Evolutionary conservation across 2,797 vertebrate genomes (phyloP).

Genomic region (Hydrolagus colliei): DNA sequence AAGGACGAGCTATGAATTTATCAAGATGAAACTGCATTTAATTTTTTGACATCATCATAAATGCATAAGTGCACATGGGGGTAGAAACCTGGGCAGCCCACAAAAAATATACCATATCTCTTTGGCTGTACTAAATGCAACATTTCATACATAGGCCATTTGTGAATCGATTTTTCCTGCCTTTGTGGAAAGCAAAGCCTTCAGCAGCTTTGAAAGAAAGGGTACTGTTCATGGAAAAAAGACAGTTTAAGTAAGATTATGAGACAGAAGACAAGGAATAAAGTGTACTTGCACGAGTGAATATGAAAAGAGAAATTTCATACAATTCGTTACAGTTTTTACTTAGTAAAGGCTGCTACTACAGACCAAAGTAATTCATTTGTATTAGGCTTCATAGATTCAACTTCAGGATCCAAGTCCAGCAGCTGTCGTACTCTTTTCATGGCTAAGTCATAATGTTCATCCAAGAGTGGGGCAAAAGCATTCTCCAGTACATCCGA

Average conservation of each 20-base stretch:
- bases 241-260: background rate
- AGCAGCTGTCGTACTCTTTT: constrained; percentile 86
- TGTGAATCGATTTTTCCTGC: constrained; percentile 5
- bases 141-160: constrained; percentile 11
- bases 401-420: constrained; percentile 86
- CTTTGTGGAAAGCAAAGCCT: background rate
- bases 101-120: constrained; percentile 21
- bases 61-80: background rate
- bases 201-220: constrained; percentile 16
- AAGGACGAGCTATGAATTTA: background rate
- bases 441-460: constrained; percentile 92
- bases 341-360: constrained; percentile 91
- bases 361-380: constrained; percentile 91
- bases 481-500: constrained; percentile 93
- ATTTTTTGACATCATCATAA: background rate
- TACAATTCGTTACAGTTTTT: constrained; percentile 40
- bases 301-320: background rate
- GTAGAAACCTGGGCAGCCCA: background rate
- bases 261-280: background rate
- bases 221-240: background rate
- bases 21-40: constrained; percentile 15
- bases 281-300: background rate
- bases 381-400: constrained; percentile 77
- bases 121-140: constrained; percentile 28
- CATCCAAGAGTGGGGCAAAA: constrained; percentile 84